Evolutionary conservation across 2,797 vertebrate genomes (phyloP), one percentile per base, ranked within the genome.

Genomic region (Lates japonicus): DNA sequence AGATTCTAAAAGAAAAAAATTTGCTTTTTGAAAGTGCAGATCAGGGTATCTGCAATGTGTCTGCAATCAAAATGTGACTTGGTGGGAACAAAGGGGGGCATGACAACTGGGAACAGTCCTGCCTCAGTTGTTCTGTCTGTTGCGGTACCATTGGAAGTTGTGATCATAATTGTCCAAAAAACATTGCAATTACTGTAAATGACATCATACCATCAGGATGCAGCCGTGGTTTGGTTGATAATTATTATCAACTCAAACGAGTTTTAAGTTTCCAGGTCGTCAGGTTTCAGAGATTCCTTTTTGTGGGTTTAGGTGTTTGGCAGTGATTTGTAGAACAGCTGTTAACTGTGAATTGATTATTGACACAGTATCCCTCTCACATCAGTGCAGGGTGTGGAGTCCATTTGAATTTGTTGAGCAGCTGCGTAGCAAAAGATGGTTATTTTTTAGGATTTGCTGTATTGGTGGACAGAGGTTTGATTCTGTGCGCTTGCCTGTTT

Each of bases 311-410:
- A 11, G 39, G n/a, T 65, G 37, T 17, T 51, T 25, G 60, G 9
- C 9, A 11, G 12, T 10, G 13, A 70, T 51, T 41, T 42, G 2
- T 16, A 60, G 4, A 58, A 65, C 4, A 60, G 31, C 60, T 72
- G 35, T 60, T 46, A 63, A 55, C 31, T 63, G 22, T 52, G 11
- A 60, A 39, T 25, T 55, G 22, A 52, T 63, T 55, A 62, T n/a
- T 37, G 2, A 58, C 4, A 14, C 20, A 1, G 14, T 64, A 59
- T 57, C 64, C 25, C 49, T 63, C 35, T 69, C 7, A 29, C 12
- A 37, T 48, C 41, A 51, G 12, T 4, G 17, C 22, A 29, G 29
- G 29, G 25, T 6, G 25, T 13, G 29, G 58, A 54, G 35, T 63
- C 41, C 14, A 10, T 64, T 57, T 64, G 11, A 63, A 58, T 51